Conservation (phyloP, 2,888 invertebrate species). For the Amiota communis region DNA sequence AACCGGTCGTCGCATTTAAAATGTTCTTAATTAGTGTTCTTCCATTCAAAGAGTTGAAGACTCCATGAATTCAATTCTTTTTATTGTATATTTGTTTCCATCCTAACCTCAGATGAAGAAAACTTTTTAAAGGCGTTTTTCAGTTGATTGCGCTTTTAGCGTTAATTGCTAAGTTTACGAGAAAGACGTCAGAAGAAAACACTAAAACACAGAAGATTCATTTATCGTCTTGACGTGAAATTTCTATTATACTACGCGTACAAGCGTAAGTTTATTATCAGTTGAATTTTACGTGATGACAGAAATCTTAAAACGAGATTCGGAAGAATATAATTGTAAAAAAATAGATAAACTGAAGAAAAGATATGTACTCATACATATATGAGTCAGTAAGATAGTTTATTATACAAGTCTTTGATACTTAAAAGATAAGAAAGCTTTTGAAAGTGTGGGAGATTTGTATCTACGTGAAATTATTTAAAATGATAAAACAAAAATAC, state of each 20-base stretch:
- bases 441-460: no score
- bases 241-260: constrained; percentile 19
- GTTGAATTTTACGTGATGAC: not conserved
- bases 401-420: not conserved
- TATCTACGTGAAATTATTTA: no score
- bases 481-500: no score
- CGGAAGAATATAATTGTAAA: not conserved
- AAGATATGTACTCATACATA: no score
- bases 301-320: not conserved
- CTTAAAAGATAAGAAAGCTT: no score
- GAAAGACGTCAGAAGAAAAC: not conserved
- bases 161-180: constrained; percentile 39
- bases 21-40: not conserved
- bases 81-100: not conserved
- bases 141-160: constrained; percentile 33
- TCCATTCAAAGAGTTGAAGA: not conserved
- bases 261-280: not conserved
- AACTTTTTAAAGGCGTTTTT: constrained; percentile 44
- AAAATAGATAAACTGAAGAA: no score
- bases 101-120: no score
- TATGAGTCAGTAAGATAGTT: not conserved
- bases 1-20: constrained; percentile 43
- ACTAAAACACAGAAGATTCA: not conserved
- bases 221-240: constrained; percentile 6
- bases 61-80: constrained; percentile 28